Base-by-base conservation (phyloP, 1,140 invertebrate genomes). In the Episyrphus balteatus region DNA sequence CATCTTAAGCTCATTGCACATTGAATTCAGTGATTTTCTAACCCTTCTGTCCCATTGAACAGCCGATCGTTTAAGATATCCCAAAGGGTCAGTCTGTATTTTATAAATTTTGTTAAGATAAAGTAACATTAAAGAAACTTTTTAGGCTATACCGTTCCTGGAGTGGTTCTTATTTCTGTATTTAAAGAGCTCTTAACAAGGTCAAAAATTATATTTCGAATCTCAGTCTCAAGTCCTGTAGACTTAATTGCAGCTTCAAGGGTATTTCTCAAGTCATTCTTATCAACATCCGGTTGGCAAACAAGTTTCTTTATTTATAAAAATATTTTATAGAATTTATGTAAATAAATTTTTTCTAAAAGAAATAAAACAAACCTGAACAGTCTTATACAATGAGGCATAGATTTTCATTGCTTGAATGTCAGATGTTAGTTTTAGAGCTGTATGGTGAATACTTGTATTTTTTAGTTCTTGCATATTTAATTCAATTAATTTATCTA, bases 11-110 rank as follows among this genome's bases (percentile, higher is more conserved):
- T 97, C 91, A 46, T 81, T 83, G 51, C 88, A 90, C 86, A 96
- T 95, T 3, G 90, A 92, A 72, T 95, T 92, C 32, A 97, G 71
- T 14, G 90, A 94, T 72, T 96, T 96, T 53, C 92, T 82, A 47
- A 96, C 91, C 50, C 92, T 76, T 56, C 89, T 84, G 69, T 96
- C 92, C 92, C 92, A 96, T 48, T 87, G 82, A 46, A 83, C 80
- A 70, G 89, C 89, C 7, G 86, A 80, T 69, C 90, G 88, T 60
- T 81, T 79, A 21, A 92, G 64, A 58, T 88, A 91, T 47, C 72
- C 73, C 34, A 78, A 50, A 0, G 76, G 73, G 58, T 76, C 75
- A 52, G 69, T 73, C 70, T 78, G 52, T 3, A 41, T 14, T 14
- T 37, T 11, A 14, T 37, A 14, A 37, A 14, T 37, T 37, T 37